phyloP scores from a whole-genome alignment of 2,888 invertebrate species.

The Polyploca ridens region DNA sequence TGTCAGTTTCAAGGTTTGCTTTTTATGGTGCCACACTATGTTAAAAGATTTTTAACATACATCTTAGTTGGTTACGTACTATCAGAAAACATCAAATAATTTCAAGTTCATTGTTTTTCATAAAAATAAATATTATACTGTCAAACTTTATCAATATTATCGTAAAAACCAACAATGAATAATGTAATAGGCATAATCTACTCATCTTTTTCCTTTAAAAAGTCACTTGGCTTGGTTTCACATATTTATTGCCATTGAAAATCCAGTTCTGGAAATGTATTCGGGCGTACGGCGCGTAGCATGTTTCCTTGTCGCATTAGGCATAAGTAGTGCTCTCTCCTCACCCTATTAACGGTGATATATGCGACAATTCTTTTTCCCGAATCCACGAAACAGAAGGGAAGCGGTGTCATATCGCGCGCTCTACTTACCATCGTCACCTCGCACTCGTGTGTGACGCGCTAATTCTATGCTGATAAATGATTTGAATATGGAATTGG shows the following conservation, averaged over 20 bases:
- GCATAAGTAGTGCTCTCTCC: conserved; percentile 84
- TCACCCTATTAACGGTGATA: conserved; percentile 83
- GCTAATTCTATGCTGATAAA: conserved; percentile 78
- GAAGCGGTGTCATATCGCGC: conserved; percentile 73
- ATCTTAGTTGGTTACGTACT: no score
- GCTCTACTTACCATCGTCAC: conserved; percentile 65
- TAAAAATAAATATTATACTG: no score
- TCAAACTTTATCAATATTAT: conserved; percentile 34
- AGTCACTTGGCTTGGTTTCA: conserved; percentile 51
- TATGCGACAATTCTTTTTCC: conserved; percentile 82
- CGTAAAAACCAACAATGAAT: conserved; percentile 40
- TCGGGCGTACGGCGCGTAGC: conserved; percentile 69
- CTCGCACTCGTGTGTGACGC: conserved; percentile 59
- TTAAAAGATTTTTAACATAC: no score
- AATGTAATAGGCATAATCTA: conserved; percentile 47
- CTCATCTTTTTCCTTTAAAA: conserved; percentile 48
- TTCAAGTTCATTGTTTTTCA: background rate
- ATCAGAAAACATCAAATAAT: no score
- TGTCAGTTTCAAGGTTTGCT: no score
- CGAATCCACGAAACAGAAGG: conserved; percentile 76
- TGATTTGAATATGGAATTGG: conserved; percentile 63
- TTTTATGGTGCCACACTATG: no score
- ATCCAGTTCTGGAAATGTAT: conserved; percentile 75
- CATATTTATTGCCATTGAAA: conserved; percentile 79
- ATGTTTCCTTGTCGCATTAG: conserved; percentile 84